Evolutionary conservation across 1,140 invertebrate species (phyloP), one percentile per base, ranked within the genome.

Genomic region (Oreohelix idahoensis): DNA sequence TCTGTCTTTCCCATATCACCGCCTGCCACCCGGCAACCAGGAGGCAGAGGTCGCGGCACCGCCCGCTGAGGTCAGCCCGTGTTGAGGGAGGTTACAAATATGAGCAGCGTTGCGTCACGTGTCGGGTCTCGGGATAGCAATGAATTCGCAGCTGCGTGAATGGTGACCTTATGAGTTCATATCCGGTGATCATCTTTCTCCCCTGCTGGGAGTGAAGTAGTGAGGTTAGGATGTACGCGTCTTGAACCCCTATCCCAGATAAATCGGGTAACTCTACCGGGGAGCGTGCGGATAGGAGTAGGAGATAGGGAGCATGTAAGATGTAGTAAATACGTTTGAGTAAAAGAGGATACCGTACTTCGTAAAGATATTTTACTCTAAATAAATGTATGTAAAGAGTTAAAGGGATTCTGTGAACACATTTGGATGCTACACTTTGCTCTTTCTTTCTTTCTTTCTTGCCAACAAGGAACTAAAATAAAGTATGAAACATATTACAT

Each of bases 21-120:
- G 45, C 23, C 42, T 5, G 74, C 74, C 74, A 76, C 74, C 74
- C 74, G 42, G 74, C 45, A 45, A 49, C 45, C 10, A 49, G n/a
- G n/a, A 29, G 45, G 5, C 49, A 51, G 2, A 53, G 74, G 39
- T 76, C 49, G 36, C 10, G 39, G 23, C 23, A 35, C 53, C 74
- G 29, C 39, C 74, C 45, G 36, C n/a, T 49, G 38, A 51, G 74
- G 74, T 76, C 74, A 76, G 26, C 29, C 74, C 45, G n/a, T 51
- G 45, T 76, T 76, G 74, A n/a, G 74, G 74, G 63, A 51, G 74
- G 74, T 51, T 49, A 76, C 74, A 49, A 76, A 76, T 76, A 11
- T 10, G 74, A 76, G 74, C 74, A 39, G 38, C 42, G 74, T 76
- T 76, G 74, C 74, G 74, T 49, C 74, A 45, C 74, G 42, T 76